Evolutionary conservation across 2,888 invertebrate genomes (phyloP), one percentile per base, ranked within the genome.

Genomic region (Conus canariensis): DNA sequence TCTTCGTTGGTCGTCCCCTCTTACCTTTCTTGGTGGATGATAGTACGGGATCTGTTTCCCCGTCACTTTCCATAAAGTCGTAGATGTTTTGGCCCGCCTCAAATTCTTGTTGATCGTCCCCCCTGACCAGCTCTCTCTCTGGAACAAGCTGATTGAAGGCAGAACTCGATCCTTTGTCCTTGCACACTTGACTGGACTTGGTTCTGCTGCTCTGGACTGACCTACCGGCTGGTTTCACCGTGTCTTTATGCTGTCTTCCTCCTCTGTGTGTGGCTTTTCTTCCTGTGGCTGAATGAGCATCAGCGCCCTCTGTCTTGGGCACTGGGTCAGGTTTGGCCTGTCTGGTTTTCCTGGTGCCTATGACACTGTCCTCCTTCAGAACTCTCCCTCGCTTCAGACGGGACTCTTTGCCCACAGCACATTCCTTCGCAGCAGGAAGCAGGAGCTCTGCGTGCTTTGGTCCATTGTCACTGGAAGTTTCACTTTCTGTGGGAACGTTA

Each of bases 51-150:
- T 85, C 30, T 12, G 30, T 19, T 45, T 86, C 86, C 10, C 45
- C 86, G 22, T 86, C 86, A 22, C 86, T 86, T 67, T 67, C 86
- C 10, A 19, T 45, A 45, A 86, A 86, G 45, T 86, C 86, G 25
- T 59, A 86, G 12, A 86, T 45, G 86, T 86, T 60, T 64, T 25
- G 60, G 60, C 6, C 59, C 12, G 19, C 4, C 14, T 80, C 80
- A 10, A 19, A 0, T 45, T 80, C 82, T 19, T 56, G 56, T 22
- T 25, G 82, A 8, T 83, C 58, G 16, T 83, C 82, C 19, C 56
- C 82, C 10, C 82, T 83, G 58, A 83, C 82, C 58, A 19, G 7
- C n/a, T 83, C 82, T 83, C 56, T 56, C 22, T 83, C 56, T 10
- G 56, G 82, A 22, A 83, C 82, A 19, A 58, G 10, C 58, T 58